phyloP scores from a whole-genome alignment of 2,888 invertebrate genomes.

The Parthenolecanium corni region DNA sequence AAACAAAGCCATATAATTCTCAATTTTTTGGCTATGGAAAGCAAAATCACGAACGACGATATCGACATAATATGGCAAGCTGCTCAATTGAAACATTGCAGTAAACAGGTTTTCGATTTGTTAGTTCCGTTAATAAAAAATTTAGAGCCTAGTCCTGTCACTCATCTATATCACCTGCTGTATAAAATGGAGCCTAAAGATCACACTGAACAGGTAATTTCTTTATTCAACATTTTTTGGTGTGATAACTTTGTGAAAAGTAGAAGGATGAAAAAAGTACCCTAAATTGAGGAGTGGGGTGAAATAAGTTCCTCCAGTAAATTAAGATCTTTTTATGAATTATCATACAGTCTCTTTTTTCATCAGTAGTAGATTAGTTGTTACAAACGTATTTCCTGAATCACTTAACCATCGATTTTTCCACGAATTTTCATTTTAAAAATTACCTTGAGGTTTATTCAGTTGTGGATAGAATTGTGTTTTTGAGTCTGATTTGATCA shows the following conservation, averaged over 20 bases:
- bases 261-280: no score
- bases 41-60: constrained; percentile 77
- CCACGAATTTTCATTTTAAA: no score
- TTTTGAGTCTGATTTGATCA: no score
- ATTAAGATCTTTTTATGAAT: no score
- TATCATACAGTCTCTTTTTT: constrained; percentile 2
- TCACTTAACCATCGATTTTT: no score
- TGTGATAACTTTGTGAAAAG: no score
- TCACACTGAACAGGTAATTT: constrained; percentile 71
- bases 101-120: constrained; percentile 75
- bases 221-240: background rate
- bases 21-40: constrained; percentile 85
- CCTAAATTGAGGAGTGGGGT: no score
- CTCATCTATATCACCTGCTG: constrained; percentile 76
- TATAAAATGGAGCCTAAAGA: constrained; percentile 79
- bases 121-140: constrained; percentile 82
- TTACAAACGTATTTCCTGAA: no score
- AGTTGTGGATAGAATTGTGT: no score
- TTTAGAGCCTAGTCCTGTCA: constrained; percentile 72
- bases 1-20: constrained; percentile 89
- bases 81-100: constrained; percentile 87
- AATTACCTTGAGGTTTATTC: no score
- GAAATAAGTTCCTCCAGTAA: no score
- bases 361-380: no score
- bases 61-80: constrained; percentile 90